Conservation (phyloP, 2,113 vertebrate genomes). For the Ophiodon elongatus region DNA sequence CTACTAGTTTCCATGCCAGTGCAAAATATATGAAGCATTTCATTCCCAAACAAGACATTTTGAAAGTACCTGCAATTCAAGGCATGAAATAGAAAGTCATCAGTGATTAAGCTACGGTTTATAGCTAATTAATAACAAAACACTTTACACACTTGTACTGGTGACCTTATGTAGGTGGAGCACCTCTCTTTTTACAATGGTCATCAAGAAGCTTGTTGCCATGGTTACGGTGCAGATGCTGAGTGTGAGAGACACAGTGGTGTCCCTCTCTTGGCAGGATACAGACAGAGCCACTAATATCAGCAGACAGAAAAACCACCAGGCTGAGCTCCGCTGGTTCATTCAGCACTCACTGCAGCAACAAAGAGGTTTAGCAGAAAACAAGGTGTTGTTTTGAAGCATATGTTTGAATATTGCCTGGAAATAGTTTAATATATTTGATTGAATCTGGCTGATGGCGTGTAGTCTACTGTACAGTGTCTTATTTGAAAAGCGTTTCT, state of each 20-base stretch:
- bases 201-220: slow-evolving; percentile 61
- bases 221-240: slow-evolving; percentile 64
- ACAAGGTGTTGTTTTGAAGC: background rate
- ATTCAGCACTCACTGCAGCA: slow-evolving; percentile 10
- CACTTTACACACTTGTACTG: background rate
- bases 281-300: slow-evolving; percentile 22
- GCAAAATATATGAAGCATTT: background rate
- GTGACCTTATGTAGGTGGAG: slow-evolving; percentile 7
- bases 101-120: background rate
- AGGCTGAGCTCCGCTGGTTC: slow-evolving; percentile 1
- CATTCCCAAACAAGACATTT: background rate
- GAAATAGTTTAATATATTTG: background rate
- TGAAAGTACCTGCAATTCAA: background rate
- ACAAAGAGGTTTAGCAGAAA: slow-evolving; percentile 3
- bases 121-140: background rate
- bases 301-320: slow-evolving; percentile 24
- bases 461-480: background rate
- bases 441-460: background rate
- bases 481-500: slow-evolving; percentile 1
- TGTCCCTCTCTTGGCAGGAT: slow-evolving; percentile 18
- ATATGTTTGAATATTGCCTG: background rate
- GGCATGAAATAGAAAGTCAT: background rate
- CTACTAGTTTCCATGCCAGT: background rate
- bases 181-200: slow-evolving; percentile 11
- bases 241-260: slow-evolving; percentile 23